Percentiles rank a stretch among this genome's conserved stretches.
phyloP scores from a whole-genome alignment of 2,888 invertebrate species.

The Nomada goodeniana region DNA sequence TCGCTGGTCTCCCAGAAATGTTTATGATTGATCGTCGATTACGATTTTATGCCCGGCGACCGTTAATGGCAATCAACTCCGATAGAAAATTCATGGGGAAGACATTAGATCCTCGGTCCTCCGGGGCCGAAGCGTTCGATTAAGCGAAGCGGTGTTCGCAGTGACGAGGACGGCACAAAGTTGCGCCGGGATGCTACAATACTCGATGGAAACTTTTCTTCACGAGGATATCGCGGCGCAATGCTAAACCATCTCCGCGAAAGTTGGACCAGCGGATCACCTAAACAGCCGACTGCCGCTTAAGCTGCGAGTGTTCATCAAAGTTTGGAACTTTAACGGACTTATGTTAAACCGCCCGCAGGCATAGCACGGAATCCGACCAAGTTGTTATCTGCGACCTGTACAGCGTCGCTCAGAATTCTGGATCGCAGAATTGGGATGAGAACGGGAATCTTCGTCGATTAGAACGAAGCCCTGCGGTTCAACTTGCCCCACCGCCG shows the following conservation, averaged over 20 bases:
- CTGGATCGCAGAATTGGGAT: constrained; percentile 28
- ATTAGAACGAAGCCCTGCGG: constrained; percentile 1
- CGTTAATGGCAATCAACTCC: too few species aligned
- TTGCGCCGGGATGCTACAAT: not conserved
- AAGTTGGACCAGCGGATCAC: constrained; percentile 45
- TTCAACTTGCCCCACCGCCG: not conserved
- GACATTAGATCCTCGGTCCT: not conserved
- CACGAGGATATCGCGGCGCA: constrained; percentile 9
- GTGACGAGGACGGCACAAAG: not conserved
- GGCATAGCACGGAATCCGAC: constrained; percentile 47
- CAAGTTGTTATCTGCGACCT: constrained; percentile 52
- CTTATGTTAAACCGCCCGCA: constrained; percentile 62
- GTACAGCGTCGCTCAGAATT: constrained; percentile 27
- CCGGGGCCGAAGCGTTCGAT: not conserved
- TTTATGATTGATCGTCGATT: too few species aligned
- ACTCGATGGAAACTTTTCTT: constrained; percentile 36
- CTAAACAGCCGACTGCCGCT: constrained; percentile 56
- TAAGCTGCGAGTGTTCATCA: constrained; percentile 63
- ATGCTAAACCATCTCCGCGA: constrained; percentile 7
- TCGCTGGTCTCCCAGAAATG: too few species aligned
- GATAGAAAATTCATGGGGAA: not conserved
- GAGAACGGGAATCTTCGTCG: constrained; percentile 5
- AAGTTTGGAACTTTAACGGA: constrained; percentile 70
- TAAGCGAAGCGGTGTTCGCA: not conserved
- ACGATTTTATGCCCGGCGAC: too few species aligned